These are phyloP conservation scores for Protobothrops flavoviridis DNA, from an alignment of 2,113 vertebrate genomes.

Conservation along the genomic window DNA sequence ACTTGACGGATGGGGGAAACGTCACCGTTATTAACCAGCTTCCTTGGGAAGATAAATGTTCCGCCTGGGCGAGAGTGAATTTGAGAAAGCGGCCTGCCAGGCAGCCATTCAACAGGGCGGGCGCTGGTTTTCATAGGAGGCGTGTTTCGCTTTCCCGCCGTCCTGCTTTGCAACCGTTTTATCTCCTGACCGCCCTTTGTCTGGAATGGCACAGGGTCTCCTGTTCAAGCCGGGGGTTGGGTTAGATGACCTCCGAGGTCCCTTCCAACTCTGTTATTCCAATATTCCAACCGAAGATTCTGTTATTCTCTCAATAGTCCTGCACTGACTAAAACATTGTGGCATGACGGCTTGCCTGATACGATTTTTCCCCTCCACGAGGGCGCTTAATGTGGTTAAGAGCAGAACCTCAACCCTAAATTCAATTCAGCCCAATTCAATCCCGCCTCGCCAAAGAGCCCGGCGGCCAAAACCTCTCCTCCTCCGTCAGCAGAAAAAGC, in stretches of 20 bases:
- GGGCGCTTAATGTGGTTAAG: neutral
- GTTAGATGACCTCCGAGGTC: too few species aligned
- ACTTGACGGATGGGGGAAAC: conserved; percentile 64
- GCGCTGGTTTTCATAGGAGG: too few species aligned
- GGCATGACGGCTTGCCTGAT: neutral
- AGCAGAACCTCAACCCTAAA: neutral
- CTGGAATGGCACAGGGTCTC: neutral
- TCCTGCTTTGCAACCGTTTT: neutral
- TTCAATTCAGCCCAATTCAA: neutral
- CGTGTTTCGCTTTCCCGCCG: neutral
- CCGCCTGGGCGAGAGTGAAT: conserved; percentile 54
- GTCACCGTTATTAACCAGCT: conserved; percentile 64
- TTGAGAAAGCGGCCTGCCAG: conserved; percentile 16
- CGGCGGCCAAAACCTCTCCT: neutral
- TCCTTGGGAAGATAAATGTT: conserved; percentile 57
- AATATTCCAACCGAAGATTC: too few species aligned
- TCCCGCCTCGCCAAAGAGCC: neutral
- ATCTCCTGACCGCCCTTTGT: too few species aligned
- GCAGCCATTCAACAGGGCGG: neutral
- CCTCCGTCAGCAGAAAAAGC: neutral
- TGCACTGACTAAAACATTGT: neutral
- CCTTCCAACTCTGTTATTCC: too few species aligned
- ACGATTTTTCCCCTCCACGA: neutral
- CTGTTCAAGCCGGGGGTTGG: too few species aligned
- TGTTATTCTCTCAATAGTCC: neutral